Conservation (phyloP, 1,140 invertebrate genomes). For the Heliconius melpomene region DNA sequence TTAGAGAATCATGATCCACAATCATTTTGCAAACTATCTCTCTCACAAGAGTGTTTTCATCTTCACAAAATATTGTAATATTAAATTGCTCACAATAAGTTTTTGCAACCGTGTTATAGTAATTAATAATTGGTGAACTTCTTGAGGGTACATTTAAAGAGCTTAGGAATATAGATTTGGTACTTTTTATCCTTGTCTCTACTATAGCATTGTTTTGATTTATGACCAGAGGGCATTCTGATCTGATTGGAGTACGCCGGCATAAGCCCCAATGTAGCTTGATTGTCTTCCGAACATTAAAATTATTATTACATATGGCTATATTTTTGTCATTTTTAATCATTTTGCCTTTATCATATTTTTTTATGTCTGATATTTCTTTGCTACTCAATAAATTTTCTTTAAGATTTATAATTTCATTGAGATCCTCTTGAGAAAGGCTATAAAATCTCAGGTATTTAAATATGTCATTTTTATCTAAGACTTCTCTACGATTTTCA, state of each 20-base stretch:
- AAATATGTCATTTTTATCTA: conserved; percentile 68
- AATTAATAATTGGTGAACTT: conserved; percentile 63
- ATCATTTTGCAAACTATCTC: conserved; percentile 58
- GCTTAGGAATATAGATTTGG: conserved; percentile 76
- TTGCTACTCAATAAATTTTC: conserved; percentile 54
- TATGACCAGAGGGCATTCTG: conserved; percentile 68
- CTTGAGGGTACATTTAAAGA: conserved; percentile 72
- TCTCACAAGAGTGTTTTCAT: conserved; percentile 59
- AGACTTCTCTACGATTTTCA: conserved; percentile 68
- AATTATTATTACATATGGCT: conserved; percentile 31
- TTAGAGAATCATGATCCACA: conserved; percentile 66
- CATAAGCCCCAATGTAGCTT: conserved; percentile 69
- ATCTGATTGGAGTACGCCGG: conserved; percentile 65
- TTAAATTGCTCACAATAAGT: conserved; percentile 70
- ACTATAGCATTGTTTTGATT: conserved; percentile 58
- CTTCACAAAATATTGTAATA: conserved; percentile 60
- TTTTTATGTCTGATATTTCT: conserved; percentile 53
- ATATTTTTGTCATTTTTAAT: conserved; percentile 37
- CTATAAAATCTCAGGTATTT: conserved; percentile 66
- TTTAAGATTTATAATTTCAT: conserved; percentile 53
- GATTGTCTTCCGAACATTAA: conserved; percentile 52
- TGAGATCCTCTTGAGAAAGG: conserved; percentile 58
- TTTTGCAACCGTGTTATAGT: conserved; percentile 55
- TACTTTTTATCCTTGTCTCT: conserved; percentile 64
- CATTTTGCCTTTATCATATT: conserved; percentile 38